Evolutionary conservation across 2,888 invertebrate species (phyloP).

Genomic region (Lithophane socia): DNA sequence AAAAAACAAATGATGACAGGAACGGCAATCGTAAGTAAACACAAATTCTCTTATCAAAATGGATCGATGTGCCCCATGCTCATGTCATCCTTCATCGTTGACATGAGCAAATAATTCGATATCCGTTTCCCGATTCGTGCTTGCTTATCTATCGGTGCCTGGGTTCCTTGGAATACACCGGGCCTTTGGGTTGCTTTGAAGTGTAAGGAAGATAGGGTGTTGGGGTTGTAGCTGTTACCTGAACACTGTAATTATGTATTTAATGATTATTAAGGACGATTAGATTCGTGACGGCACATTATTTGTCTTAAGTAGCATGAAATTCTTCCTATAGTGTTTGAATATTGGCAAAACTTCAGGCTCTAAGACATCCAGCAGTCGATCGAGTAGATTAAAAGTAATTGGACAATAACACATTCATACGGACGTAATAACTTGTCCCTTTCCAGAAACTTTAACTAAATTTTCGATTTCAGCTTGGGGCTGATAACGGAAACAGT

Average conservation of each 20-base stretch:
- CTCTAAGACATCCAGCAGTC: background rate
- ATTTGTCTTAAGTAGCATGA: background rate
- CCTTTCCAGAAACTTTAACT: background rate
- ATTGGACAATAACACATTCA: background rate
- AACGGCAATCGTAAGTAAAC: constrained; percentile 43
- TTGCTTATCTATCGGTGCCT: constrained; percentile 50
- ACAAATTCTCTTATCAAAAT: constrained; percentile 60
- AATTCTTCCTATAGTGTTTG: background rate
- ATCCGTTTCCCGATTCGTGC: constrained; percentile 54
- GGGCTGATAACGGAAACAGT: constrained; percentile 1
- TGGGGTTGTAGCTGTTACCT: background rate
- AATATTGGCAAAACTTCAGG: background rate
- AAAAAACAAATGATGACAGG: constrained; percentile 25
- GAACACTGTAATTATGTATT: background rate
- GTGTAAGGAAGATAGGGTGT: constrained; percentile 16
- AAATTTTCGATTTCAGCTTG: background rate
- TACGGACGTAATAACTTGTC: background rate
- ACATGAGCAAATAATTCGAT: constrained; percentile 74
- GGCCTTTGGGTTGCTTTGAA: constrained; percentile 30
- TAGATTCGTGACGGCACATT: background rate
- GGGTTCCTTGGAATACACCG: constrained; percentile 28
- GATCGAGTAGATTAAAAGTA: background rate
- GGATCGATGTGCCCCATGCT: constrained; percentile 55
- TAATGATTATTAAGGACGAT: background rate
- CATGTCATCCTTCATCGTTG: constrained; percentile 75